phyloP scores from a whole-genome alignment of 1,140 invertebrate species.

The Leptinotarsa texana region DNA sequence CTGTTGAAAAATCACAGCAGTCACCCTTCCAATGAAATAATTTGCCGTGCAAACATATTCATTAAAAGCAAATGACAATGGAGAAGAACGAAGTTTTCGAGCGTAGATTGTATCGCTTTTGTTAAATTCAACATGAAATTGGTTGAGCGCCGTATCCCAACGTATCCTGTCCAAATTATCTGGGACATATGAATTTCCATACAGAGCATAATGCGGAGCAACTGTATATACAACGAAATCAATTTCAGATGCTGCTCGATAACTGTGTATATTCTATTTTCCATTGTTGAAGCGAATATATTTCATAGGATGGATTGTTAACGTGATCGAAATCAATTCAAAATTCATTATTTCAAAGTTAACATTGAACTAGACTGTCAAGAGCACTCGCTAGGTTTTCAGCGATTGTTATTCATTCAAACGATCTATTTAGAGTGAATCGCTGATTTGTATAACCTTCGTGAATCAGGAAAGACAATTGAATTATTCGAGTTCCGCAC shows the following conservation, averaged over 20 bases:
- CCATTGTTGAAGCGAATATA: not conserved
- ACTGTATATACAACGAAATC: not conserved
- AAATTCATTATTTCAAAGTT: slow-evolving; percentile 7
- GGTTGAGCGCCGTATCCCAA: not conserved
- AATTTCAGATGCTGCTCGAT: not conserved
- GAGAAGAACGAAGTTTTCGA: not conserved
- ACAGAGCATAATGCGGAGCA: not conserved
- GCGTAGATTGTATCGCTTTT: not conserved
- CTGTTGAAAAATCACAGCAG: not conserved
- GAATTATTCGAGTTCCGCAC: too few species aligned
- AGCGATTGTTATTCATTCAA: too few species aligned
- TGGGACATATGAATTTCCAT: slow-evolving; percentile 8
- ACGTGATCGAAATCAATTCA: slow-evolving; percentile 3
- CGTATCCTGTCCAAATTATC: slow-evolving; percentile 2
- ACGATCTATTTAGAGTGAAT: too few species aligned
- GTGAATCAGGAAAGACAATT: too few species aligned
- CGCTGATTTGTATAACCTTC: too few species aligned
- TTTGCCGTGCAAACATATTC: not conserved
- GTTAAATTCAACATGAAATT: slow-evolving; percentile 7
- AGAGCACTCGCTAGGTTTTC: not conserved
- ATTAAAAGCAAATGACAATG: not conserved
- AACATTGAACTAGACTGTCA: not conserved
- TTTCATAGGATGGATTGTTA: not conserved
- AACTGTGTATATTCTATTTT: not conserved
- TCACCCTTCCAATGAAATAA: not conserved